Evolutionary conservation across 1,140 invertebrate genomes (phyloP), one percentile per base, ranked within the genome.

Genomic region (Apis cerana): DNA sequence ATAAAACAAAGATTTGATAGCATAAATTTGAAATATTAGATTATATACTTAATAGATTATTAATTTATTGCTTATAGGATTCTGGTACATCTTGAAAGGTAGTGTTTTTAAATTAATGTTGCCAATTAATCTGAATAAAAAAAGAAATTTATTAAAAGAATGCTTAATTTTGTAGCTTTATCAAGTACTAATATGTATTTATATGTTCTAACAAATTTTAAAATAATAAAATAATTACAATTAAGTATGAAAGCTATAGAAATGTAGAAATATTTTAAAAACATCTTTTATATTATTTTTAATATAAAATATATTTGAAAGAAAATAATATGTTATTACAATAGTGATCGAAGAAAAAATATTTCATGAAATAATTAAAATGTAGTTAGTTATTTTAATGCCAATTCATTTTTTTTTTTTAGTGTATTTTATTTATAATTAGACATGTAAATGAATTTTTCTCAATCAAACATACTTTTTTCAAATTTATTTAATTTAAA

Each of bases 51-150:
- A 88, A 91, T 82, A 83, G 71, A 84, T 86, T 78, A 85, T 91
- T 88, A 84, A 79, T 91, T 89, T 89, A 87, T 89, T 91, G 86
- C 85, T 92, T 92, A 82, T 92, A 92, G 91, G 90, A 77, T 82
- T 91, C 86, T 92, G 86, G 87, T 89, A 90, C 90, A 90, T 75
- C 87, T 89, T 88, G 89, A 91, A 88, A 91, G 91, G 91, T 92
- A 92, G 90, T 87, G 83, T 78, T 82, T 77, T 61, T 75, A 61
- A 80, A 67, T 58, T 79, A 64, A 59, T 85, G 27, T 88, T 76
- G 58, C 71, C 68, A 81, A 54, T 68, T 75, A 27, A 27, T 75
- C 11, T 70, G 15, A 56, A 75, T 58, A 21, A 72, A 33, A 79
- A 15, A 79, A 52, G 56, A n/a, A 77, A 68, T 52, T 81, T 52